Evolutionary conservation across 1,140 invertebrate genomes (phyloP).

Genomic region (Venustaconcha ellipsiformis): DNA sequence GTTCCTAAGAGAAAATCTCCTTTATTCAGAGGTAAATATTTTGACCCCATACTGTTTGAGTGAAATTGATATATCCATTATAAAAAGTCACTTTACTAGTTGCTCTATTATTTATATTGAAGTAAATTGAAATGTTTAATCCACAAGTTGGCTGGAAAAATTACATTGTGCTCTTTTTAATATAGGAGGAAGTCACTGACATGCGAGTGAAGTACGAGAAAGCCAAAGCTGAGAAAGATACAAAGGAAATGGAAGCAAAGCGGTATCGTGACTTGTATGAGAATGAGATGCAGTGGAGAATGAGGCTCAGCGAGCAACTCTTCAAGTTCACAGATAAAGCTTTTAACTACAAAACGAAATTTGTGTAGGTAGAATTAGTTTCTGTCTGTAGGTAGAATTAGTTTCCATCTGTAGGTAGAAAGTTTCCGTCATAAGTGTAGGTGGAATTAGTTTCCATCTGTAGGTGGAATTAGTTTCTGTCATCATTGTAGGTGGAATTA

Average conservation of each 20-base stretch:
- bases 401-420: too few species aligned
- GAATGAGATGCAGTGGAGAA: conserved; percentile 60
- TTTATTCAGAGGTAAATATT: too few species aligned
- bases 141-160: background rate
- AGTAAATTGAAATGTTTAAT: too few species aligned
- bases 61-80: too few species aligned
- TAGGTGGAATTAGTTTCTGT: background rate
- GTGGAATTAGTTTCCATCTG: background rate
- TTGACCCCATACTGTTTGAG: too few species aligned
- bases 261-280: conserved; percentile 59
- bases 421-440: background rate
- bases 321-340: conserved; percentile 48
- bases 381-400: background rate
- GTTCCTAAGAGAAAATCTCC: too few species aligned
- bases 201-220: conserved; percentile 54
- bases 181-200: conserved; percentile 57
- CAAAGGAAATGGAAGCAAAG: conserved; percentile 53
- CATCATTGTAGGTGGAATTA: too few species aligned
- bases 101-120: too few species aligned
- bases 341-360: conserved; percentile 45
- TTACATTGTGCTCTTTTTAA: conserved; percentile 7
- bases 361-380: conserved; percentile 43
- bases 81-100: too few species aligned
- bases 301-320: conserved; percentile 55
- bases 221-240: conserved; percentile 50